Base-by-base conservation (phyloP, 1,140 invertebrate species). In the Nylanderia fulva region DNA sequence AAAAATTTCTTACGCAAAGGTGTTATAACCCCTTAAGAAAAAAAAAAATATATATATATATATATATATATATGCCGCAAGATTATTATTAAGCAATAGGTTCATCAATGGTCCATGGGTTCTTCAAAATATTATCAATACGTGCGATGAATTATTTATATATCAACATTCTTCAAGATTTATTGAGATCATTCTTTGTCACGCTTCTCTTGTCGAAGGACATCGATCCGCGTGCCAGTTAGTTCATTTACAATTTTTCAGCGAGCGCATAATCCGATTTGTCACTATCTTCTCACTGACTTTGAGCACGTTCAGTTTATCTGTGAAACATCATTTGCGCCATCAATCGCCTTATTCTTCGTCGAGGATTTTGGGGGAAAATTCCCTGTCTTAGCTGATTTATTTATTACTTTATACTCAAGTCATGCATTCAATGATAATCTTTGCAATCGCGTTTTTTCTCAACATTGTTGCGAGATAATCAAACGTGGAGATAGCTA, bases 241-340 rank as follows among this genome's bases (percentile, higher is more conserved):
- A 21, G 48, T 54, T 33, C 13, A 54, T 29, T 13, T 56, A 66
- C 18, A 42, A 69, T 80, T 80, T 80, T 69, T 18, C 11, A 27
- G 4, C 33, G 36, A 69, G 33, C 76, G 6, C 13, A 48, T 80
- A 58, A 80, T 80, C 63, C 48, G 64, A 80, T 71, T 80, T 80
- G 18, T 24, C 45, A 79, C 33, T 71, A 80, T 80, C 64, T 80
- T 54, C 45, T 27, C 29, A 15, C 13, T 39, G 52, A 27, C 64
- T 80, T 29, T 18, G 64, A 80, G 48, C 33, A 56, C 48, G 48
- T 80, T 71, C 18, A 56, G 33, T 69, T 80, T 42, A 80, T 9
- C 24, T 56, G 33, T 29, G 33, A 56, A 56, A 69, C 24, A 21
- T 80, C 77, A 68, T 69, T 68, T 54, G 63, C 29, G 6, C 56